Evolutionary conservation across 2,888 invertebrate genomes (phyloP).

Genomic region (Drosophila setosimentum): DNA sequence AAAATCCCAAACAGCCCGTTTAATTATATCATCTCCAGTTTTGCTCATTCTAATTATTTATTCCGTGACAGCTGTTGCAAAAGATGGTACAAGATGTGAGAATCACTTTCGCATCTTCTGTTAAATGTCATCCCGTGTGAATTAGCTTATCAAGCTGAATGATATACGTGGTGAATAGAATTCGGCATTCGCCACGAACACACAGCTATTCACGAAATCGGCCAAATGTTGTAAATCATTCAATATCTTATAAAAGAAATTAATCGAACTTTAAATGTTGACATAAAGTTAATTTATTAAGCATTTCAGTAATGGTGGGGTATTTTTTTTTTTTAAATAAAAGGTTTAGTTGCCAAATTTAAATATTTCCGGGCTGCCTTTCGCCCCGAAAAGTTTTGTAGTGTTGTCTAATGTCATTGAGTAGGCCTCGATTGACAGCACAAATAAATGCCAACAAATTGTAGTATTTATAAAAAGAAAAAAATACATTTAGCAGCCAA

Average conservation of each 20-base stretch:
- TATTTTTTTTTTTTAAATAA: no score
- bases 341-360: no score
- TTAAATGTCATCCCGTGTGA: not conserved
- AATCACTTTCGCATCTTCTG: not conserved
- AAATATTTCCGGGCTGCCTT: conserved; percentile 4
- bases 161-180: not conserved
- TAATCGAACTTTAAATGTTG: no score
- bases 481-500: not conserved
- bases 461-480: not conserved
- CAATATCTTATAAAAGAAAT: not conserved
- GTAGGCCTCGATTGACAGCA: not conserved
- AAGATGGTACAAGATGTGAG: not conserved
- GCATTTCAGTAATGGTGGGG: not conserved
- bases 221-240: not conserved
- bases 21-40: not conserved
- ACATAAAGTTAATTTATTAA: not conserved
- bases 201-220: no score
- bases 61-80: not conserved
- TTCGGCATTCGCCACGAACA: not conserved
- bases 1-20: not conserved
- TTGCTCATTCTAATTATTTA: not conserved
- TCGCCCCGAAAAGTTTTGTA: not conserved
- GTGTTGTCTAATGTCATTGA: conserved; percentile 11
- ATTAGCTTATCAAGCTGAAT: not conserved
- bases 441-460: not conserved